These are phyloP conservation scores for Spodoptera litura DNA, from an alignment of 1,140 invertebrate species.

Conservation along the genomic window DNA sequence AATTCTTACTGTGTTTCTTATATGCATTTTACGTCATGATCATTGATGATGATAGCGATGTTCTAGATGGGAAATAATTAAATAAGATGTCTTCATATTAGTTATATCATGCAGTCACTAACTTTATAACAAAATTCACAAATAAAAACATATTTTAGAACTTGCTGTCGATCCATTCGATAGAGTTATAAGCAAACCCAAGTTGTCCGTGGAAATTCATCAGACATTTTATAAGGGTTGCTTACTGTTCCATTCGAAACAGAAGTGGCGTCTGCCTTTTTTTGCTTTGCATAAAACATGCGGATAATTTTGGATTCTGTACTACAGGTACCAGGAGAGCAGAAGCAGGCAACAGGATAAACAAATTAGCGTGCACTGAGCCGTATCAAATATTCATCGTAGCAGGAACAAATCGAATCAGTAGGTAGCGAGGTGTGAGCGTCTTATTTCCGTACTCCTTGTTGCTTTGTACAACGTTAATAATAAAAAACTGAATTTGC, in stretches of 20 bases:
- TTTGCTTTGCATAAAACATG: slow-evolving; percentile 41
- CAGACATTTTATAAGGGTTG: slow-evolving; percentile 21
- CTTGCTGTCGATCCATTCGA: no score
- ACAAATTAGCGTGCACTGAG: slow-evolving; percentile 85
- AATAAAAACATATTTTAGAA: no score
- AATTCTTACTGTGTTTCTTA: slow-evolving; percentile 71
- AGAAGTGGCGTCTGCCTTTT: slow-evolving; percentile 7
- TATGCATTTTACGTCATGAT: slow-evolving; percentile 44
- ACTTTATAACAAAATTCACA: not conserved
- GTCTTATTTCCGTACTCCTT: slow-evolving; percentile 74
- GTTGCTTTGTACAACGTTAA: slow-evolving; percentile 58
- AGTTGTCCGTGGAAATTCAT: slow-evolving; percentile 6
- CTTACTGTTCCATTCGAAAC: not conserved
- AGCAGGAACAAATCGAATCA: slow-evolving; percentile 84
- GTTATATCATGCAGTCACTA: not conserved
- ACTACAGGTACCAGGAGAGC: slow-evolving; percentile 65
- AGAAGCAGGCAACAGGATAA: slow-evolving; percentile 79
- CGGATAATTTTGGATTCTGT: slow-evolving; percentile 46
- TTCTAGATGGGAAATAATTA: slow-evolving; percentile 34
- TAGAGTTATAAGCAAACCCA: not conserved
- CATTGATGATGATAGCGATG: slow-evolving; percentile 35
- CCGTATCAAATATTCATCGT: slow-evolving; percentile 83
- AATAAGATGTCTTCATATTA: slow-evolving; percentile 40
- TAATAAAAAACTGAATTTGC: slow-evolving; percentile 56
- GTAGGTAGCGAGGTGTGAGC: slow-evolving; percentile 64